A percentile compares a stretch with the other conserved stretches of the same genome.
These are phyloP conservation scores for Lacerta agilis DNA, from an alignment of 2,797 vertebrate genomes.

Conservation along the genomic window DNA sequence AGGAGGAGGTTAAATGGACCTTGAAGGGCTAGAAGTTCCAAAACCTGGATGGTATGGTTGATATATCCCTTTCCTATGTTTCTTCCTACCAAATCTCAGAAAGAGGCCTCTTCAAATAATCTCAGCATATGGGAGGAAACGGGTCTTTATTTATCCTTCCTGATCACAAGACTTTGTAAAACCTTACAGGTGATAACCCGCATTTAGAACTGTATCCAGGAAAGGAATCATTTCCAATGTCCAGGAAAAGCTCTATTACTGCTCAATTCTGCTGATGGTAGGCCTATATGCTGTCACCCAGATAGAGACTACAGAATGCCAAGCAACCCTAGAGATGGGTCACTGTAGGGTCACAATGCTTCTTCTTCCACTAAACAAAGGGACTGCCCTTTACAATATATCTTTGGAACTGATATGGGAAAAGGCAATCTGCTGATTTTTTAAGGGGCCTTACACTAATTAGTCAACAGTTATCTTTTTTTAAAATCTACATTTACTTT, in stretches of 20 bases:
- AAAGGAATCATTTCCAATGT: no score
- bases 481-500: constrained; percentile 38
- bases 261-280: not conserved
- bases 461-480: constrained; percentile 48
- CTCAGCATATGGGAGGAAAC: not conserved
- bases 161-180: not conserved
- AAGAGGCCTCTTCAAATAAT: not conserved
- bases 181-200: not conserved
- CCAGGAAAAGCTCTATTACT: not conserved
- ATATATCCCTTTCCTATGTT: not conserved
- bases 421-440: constrained; percentile 9
- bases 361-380: not conserved
- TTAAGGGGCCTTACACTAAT: constrained; percentile 38
- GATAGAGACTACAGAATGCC: not conserved
- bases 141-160: not conserved
- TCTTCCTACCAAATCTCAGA: not conserved
- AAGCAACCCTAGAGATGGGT: not conserved
- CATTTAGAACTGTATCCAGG: not conserved
- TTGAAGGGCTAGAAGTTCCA: not conserved
- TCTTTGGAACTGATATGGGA: constrained; percentile 25
- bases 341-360: not conserved
- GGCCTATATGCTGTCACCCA: not conserved
- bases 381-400: not conserved
- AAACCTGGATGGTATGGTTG: not conserved
- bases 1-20: not conserved